Percentiles rank a stretch among this genome's conserved stretches.
Conservation (phyloP, 2,888 invertebrate genomes). For the Tanypteryx hageni region DNA sequence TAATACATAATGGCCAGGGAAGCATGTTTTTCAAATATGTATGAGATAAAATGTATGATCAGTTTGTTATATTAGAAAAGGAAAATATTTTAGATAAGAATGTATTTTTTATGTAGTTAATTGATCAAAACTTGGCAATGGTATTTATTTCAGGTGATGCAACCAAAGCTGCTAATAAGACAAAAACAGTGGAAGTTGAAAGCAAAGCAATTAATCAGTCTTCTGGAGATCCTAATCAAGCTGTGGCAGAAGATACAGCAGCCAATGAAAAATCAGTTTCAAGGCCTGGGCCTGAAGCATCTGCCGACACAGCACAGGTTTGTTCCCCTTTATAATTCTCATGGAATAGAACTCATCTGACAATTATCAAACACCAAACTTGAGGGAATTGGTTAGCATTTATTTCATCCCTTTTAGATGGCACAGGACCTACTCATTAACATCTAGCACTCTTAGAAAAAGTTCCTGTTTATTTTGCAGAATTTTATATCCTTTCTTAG, state of each 20-base stretch:
- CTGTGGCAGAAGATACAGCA: constrained; percentile 18
- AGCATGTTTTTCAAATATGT: too few species aligned
- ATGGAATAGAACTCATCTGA: neutral
- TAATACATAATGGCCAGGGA: too few species aligned
- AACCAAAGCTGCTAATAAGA: constrained; percentile 24
- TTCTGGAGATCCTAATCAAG: constrained; percentile 27
- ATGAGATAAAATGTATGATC: too few species aligned
- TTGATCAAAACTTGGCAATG: neutral
- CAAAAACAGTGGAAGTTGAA: constrained; percentile 36
- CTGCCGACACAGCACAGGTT: constrained; percentile 55
- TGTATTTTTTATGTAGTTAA: neutral
- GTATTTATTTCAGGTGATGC: constrained; percentile 48
- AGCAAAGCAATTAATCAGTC: constrained; percentile 36
- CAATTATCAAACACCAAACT: too few species aligned
- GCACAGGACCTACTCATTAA: too few species aligned
- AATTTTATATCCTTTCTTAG: too few species aligned
- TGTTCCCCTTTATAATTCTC: neutral
- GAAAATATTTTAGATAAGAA: too few species aligned
- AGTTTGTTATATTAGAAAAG: too few species aligned
- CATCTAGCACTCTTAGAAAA: too few species aligned
- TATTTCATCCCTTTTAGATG: too few species aligned
- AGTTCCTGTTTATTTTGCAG: too few species aligned
- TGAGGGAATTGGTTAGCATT: too few species aligned
- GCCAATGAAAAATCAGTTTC: constrained; percentile 38
- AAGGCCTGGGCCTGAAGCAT: constrained; percentile 58